Conservation (phyloP, 2,113 vertebrate genomes). For the Clinocottus analis region DNA sequence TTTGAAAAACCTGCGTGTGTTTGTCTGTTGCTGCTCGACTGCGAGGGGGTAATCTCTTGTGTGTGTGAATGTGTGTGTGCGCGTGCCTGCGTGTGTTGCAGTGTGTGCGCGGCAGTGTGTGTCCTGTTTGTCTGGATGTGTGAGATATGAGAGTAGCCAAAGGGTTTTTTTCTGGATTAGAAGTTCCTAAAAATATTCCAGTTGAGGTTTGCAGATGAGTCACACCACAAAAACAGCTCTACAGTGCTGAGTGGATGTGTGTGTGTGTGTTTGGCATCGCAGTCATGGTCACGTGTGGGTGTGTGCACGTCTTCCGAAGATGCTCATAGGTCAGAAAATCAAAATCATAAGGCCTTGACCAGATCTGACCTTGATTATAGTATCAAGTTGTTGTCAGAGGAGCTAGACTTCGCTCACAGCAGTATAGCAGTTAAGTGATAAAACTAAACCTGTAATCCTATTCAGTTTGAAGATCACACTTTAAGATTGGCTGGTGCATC, state of each 20-base stretch:
- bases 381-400: neutral
- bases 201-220: slow-evolving; percentile 72
- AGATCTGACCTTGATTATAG: neutral
- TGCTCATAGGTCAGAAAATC: neutral
- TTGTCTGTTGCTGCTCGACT: slow-evolving; percentile 45
- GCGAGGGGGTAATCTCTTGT: slow-evolving; percentile 37
- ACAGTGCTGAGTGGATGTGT: slow-evolving; percentile 7
- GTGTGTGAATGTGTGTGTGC: too few relatives aligned
- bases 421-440: neutral
- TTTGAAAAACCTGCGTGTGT: slow-evolving; percentile 56
- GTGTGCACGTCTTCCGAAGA: slow-evolving; percentile 4
- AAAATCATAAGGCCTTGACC: neutral
- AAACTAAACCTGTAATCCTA: neutral
- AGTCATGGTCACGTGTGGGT: slow-evolving; percentile 7
- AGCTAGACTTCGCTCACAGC: neutral
- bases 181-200: slow-evolving; percentile 70
- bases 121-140: slow-evolving; percentile 50
- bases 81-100: slow-evolving; percentile 37
- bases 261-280: neutral
- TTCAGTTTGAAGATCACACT: slow-evolving; percentile 15
- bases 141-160: slow-evolving; percentile 71
- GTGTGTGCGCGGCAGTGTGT: neutral
- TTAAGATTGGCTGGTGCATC: neutral
- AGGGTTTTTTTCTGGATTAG: slow-evolving; percentile 67
- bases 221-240: slow-evolving; percentile 58